Evolutionary conservation across 2,113 vertebrate species (phyloP), one percentile per base, ranked within the genome.

Genomic region (Melanostigma gelatinosum): DNA sequence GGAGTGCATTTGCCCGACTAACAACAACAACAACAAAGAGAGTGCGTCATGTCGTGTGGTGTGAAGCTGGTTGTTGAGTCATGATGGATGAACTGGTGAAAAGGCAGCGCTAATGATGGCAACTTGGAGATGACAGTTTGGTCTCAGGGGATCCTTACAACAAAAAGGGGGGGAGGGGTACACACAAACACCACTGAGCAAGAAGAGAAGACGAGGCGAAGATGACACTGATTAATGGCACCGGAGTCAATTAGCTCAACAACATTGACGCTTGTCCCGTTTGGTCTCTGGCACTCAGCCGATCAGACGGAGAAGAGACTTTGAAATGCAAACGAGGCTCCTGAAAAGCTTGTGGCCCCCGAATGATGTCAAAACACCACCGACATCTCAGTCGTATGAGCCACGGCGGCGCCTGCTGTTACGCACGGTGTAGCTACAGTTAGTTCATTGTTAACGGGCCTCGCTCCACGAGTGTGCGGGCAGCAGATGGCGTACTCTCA

Each of bases 191-290:
- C 62, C 72, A 46, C 15, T 3, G 29, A 40, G 70, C 15, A 63
- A 50, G 29, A 79, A 62, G n/a, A 77, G 65, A 44, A 46, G 68
- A 55, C 1, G 36, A 44, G 69, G 77, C 63, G 69, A 72, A 81
- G n/a, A 78, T 83, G 87, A 87, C 82, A 80, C 76, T 86, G 91
- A 91, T 89, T 82, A 89, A 90, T 76, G 80, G 76, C 82, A 60
- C 6, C 1, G n/a, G 54, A 85, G 79, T 86, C 89, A 91, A 88
- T 91, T 88, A 90, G 80, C 77, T 57, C 20, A 3, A 42, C 78
- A 70, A 34, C 86, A 60, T 69, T 29, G 55, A 66, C 36, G 48
- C 75, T 85, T 86, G 80, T 86, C 87, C 77, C 8, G 61, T 77
- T 77, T 27, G 50, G 75, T 89, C 87, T 68, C 48, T 6, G 65